Percentiles rank a stretch among this genome's conserved stretches.
Evolutionary conservation across 2,888 invertebrate species (phyloP).

Genomic region (Oligia latruncula): DNA sequence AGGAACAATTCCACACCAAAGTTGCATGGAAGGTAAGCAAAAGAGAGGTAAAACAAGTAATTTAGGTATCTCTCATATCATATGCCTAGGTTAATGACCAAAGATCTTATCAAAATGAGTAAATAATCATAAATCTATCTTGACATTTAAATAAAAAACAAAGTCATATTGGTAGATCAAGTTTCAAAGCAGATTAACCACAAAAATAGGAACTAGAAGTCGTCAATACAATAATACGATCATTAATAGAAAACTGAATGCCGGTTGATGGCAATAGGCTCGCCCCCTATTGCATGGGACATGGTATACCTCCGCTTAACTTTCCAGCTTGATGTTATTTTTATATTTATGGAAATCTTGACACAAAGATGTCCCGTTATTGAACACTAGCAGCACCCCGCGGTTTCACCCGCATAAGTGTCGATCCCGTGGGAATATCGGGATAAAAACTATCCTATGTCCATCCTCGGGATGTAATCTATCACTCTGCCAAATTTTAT

Average conservation of each 20-base stretch:
- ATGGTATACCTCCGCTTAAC: too few relatives aligned
- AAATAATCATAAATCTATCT: conserved; percentile 19
- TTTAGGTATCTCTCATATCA: background rate
- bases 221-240: background rate
- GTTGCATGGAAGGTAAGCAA: background rate
- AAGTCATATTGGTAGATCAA: background rate
- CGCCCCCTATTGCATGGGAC: background rate
- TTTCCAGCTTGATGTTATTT: background rate
- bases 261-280: background rate
- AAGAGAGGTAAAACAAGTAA: background rate
- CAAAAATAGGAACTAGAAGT: background rate
- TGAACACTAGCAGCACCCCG: background rate
- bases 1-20: background rate
- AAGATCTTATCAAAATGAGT: conserved; percentile 22
- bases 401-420: too few relatives aligned
- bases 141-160: conserved; percentile 15
- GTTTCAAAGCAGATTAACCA: conserved; percentile 8
- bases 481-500: too few relatives aligned
- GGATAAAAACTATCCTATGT: too few relatives aligned
- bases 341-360: background rate
- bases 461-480: too few relatives aligned
- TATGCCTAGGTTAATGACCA: conserved; percentile 35
- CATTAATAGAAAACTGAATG: background rate
- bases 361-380: background rate
- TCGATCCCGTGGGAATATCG: too few relatives aligned